A percentile compares a stretch with the other conserved stretches of the same genome.
Evolutionary conservation across 2,113 vertebrate species (phyloP).

Genomic region (Heptranchias perlo): DNA sequence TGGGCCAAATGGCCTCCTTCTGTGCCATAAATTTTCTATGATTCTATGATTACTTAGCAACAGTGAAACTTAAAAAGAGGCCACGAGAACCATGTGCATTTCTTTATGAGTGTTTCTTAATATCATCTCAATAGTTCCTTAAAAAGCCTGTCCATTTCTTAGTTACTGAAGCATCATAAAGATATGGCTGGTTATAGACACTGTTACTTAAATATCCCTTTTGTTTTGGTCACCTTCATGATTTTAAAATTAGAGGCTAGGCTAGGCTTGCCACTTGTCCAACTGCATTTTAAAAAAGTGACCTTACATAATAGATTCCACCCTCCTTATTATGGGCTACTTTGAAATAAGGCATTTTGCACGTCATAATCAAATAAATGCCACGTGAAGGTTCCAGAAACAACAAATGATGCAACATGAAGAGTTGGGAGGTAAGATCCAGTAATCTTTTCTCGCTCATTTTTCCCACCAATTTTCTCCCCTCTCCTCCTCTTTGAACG

Average conservation of each 20-base stretch:
- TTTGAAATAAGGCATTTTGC: background rate
- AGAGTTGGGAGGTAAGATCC: background rate
- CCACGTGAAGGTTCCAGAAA: background rate
- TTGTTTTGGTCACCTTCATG: too few relatives aligned
- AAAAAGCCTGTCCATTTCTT: background rate
- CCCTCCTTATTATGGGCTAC: too few relatives aligned
- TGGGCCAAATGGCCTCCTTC: too few relatives aligned
- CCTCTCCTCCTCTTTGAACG: background rate
- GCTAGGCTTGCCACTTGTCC: too few relatives aligned
- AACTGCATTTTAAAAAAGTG: too few relatives aligned
- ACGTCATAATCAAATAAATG: background rate
- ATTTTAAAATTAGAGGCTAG: too few relatives aligned
- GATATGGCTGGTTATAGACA: too few relatives aligned
- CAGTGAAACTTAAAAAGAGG: background rate
- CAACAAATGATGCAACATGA: background rate
- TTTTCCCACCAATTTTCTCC: background rate
- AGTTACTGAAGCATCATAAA: background rate
- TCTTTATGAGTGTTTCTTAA: background rate
- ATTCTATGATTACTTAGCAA: too few relatives aligned
- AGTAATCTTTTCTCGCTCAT: background rate
- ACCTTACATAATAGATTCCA: too few relatives aligned
- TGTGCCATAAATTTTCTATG: too few relatives aligned
- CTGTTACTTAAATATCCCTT: too few relatives aligned
- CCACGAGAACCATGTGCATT: background rate
- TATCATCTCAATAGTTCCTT: background rate